Evolutionary conservation across 2,888 invertebrate species (phyloP).

Genomic region (Portevinia maculata): DNA sequence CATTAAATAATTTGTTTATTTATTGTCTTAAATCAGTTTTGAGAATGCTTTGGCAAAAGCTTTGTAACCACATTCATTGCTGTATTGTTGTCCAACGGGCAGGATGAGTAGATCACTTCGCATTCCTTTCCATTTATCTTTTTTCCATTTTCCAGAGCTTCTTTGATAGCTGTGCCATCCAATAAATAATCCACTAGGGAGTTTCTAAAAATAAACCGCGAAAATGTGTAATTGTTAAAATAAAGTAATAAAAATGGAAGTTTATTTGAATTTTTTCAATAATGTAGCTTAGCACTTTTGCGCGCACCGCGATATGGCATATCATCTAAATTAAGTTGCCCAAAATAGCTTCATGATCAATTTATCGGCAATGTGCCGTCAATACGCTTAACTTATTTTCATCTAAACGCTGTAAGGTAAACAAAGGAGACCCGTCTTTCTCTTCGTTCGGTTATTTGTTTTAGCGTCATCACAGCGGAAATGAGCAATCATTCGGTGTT

Average conservation of each 20-base stretch:
- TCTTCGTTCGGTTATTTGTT: background rate
- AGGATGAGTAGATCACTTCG: slow-evolving; percentile 86
- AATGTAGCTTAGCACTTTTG: slow-evolving; percentile 13
- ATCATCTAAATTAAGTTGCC: background rate
- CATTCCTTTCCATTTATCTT: slow-evolving; percentile 83
- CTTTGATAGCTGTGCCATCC: slow-evolving; percentile 88
- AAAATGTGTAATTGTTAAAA: background rate
- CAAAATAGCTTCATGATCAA: slow-evolving; percentile 63
- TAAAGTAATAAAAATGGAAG: slow-evolving; percentile 6
- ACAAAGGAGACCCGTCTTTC: slow-evolving; percentile 28
- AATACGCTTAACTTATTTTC: slow-evolving; percentile 29
- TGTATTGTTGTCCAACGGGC: slow-evolving; percentile 88
- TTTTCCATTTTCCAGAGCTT: slow-evolving; percentile 87
- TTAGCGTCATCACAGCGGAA: slow-evolving; percentile 52
- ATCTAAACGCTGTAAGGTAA: slow-evolving; percentile 48
- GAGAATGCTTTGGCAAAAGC: slow-evolving; percentile 84
- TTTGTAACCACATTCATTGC: slow-evolving; percentile 87
- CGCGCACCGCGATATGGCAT: slow-evolving; percentile 27
- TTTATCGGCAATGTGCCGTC: slow-evolving; percentile 47
- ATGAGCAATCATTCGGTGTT: slow-evolving; percentile 41
- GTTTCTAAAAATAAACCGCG: slow-evolving; percentile 84
- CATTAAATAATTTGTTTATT: background rate
- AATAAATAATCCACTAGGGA: slow-evolving; percentile 87
- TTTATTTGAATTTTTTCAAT: background rate
- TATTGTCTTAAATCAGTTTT: slow-evolving; percentile 42